Evolutionary conservation across 2,797 vertebrate genomes (phyloP), one percentile per base, ranked within the genome.

Genomic region (Hapalemur alaotrensis): DNA sequence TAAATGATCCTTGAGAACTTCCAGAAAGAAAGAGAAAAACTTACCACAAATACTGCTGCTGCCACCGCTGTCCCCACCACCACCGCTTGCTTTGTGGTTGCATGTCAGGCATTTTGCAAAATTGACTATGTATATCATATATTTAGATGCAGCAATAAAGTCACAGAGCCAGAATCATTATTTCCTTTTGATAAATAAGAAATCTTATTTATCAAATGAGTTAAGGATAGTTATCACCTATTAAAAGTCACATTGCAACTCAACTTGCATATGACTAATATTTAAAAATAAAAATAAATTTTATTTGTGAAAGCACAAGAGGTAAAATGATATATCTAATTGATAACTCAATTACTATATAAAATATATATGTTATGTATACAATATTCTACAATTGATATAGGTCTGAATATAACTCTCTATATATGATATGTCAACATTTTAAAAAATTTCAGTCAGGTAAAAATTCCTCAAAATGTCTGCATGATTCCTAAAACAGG

Each of bases 241-340:
- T 80, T 93, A 79, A 75, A 94, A 88, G 3, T 30, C 67, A 82
- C 17, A 41, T 1, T 2, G 0, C 13, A 69, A 28, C 4, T 38
- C 93, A 78, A 89, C 11, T 59, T n/a, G 2, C 25, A 73, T n/a
- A 8, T 78, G n/a, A 83, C 5, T 86, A 78, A 63, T 59, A 63
- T 78, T 76, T 79, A 48, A 63, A 76, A 75, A 83, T n/a, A 67
- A 92, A 90, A 93, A n/a, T 50, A 54, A 59, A 72, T 72, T 94
- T 86, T 61, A 57, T 78, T 76, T 93, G n/a, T 89, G 57, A 95
- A 91, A 75, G 89, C 12, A 35, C 1, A 76, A 38, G 25, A 93
- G 4, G 69, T 22, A 46, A 46, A 78, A 70, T 23, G 0, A 52
- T 87, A n/a, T 82, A 23, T 5, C 59, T 82, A 67, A 38, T 15